These are phyloP conservation scores for Equus przewalskii DNA, from an alignment of 2,113 vertebrate species.

Conservation along the genomic window DNA sequence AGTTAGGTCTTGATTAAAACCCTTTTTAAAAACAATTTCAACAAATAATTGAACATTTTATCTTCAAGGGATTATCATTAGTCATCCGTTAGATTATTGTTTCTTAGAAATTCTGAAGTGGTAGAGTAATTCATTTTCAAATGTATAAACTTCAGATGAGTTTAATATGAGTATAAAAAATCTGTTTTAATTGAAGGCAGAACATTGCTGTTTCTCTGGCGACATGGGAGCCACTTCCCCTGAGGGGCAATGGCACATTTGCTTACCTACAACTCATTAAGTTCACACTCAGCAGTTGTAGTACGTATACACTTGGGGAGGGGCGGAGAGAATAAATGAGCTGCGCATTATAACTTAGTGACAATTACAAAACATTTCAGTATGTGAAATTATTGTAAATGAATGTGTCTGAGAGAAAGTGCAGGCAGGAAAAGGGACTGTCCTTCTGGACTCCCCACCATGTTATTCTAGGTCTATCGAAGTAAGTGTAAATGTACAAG, in stretches of 20 bases:
- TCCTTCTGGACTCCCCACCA: neutral
- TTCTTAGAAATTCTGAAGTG: conserved; percentile 54
- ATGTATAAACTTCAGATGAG: conserved; percentile 18
- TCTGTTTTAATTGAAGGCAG: neutral
- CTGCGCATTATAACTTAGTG: neutral
- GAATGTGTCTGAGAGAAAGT: neutral
- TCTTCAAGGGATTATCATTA: conserved; percentile 66
- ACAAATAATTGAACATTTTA: conserved; percentile 60
- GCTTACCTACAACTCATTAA: neutral
- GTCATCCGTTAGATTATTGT: conserved; percentile 45
- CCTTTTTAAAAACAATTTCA: conserved; percentile 54
- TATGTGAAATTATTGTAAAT: neutral
- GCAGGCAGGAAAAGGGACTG: neutral
- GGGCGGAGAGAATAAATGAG: neutral
- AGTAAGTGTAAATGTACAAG: neutral
- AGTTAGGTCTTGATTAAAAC: conserved; percentile 51
- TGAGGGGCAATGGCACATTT: neutral
- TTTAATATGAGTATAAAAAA: conserved; percentile 35
- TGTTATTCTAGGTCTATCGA: conserved; percentile 1
- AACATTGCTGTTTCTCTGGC: conserved; percentile 8
- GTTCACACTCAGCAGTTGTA: neutral
- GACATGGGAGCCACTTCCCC: neutral
- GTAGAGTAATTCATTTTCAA: conserved; percentile 56
- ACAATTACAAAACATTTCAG: neutral
- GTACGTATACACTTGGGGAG: neutral